phyloP scores from a whole-genome alignment of 2,797 vertebrate species.

The Microhierax caerulescens region DNA sequence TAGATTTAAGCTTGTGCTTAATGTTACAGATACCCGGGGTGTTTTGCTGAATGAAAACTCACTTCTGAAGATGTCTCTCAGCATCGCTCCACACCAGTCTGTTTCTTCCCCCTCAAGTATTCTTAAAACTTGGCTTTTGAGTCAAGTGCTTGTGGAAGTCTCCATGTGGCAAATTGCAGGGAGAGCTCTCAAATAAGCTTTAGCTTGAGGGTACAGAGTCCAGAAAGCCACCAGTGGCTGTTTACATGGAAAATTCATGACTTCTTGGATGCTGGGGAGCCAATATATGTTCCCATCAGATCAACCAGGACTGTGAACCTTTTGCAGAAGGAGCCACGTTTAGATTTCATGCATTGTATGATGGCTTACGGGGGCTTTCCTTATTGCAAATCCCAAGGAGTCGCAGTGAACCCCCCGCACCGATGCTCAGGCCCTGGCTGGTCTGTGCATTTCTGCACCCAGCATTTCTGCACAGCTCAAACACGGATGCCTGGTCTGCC shows the following conservation, averaged over 20 bases:
- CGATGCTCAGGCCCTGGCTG: background rate
- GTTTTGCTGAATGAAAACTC: background rate
- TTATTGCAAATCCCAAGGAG: accelerated
- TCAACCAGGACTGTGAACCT: background rate
- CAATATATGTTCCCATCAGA: background rate
- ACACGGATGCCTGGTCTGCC: background rate
- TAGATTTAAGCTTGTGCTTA: background rate
- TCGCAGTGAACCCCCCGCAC: accelerated
- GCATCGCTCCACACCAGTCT: background rate
- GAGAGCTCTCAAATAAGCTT: background rate
- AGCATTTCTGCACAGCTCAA: background rate
- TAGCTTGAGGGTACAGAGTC: background rate
- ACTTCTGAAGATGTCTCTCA: background rate
- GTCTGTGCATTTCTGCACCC: background rate
- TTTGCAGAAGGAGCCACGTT: background rate
- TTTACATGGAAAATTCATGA: background rate
- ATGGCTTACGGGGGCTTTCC: background rate
- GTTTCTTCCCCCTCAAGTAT: accelerated
- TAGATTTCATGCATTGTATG: background rate
- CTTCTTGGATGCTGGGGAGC: background rate
- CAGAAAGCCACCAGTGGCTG: background rate
- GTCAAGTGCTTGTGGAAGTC: background rate
- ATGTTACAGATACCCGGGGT: background rate
- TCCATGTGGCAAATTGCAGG: background rate
- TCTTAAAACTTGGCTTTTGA: background rate